Conservation (phyloP, 2,888 invertebrate genomes). For the Drosophila mimetica region DNA sequence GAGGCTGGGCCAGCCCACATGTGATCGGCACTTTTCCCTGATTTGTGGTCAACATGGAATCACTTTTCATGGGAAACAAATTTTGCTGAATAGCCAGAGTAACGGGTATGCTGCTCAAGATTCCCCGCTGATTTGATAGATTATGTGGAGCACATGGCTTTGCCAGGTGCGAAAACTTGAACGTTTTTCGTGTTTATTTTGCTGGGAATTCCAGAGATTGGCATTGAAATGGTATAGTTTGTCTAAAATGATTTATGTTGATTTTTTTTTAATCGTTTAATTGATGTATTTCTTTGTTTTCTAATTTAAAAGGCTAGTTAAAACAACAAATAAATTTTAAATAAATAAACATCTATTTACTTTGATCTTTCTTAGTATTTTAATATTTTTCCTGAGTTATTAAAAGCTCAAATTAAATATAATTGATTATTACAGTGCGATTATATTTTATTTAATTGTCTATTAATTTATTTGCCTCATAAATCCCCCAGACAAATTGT, state of each 20-base stretch:
- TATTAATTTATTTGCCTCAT: slow-evolving; percentile 1
- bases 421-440: neutral
- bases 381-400: neutral
- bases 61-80: slow-evolving; percentile 55
- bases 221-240: neutral
- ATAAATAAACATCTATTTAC: too few species aligned
- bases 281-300: neutral
- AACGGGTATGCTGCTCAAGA: slow-evolving; percentile 33
- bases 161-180: slow-evolving; percentile 9
- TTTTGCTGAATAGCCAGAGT: slow-evolving; percentile 24
- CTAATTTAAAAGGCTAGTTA: neutral
- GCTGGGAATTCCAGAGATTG: neutral
- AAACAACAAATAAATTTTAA: neutral
- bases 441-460: neutral
- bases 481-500: slow-evolving; percentile 2
- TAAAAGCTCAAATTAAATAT: neutral
- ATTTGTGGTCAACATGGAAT: slow-evolving; percentile 48
- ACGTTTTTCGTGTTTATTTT: neutral
- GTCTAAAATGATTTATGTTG: neutral
- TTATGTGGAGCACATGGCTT: slow-evolving; percentile 21
- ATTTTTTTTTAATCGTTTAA: neutral
- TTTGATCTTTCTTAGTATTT: neutral
- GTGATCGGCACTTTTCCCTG: slow-evolving; percentile 31
- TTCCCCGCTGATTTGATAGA: slow-evolving; percentile 43
- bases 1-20: slow-evolving; percentile 46